Percentiles rank a stretch among this genome's conserved stretches.
Conservation (phyloP, 2,797 vertebrate genomes). For the Hypotaenidia philippensis region DNA sequence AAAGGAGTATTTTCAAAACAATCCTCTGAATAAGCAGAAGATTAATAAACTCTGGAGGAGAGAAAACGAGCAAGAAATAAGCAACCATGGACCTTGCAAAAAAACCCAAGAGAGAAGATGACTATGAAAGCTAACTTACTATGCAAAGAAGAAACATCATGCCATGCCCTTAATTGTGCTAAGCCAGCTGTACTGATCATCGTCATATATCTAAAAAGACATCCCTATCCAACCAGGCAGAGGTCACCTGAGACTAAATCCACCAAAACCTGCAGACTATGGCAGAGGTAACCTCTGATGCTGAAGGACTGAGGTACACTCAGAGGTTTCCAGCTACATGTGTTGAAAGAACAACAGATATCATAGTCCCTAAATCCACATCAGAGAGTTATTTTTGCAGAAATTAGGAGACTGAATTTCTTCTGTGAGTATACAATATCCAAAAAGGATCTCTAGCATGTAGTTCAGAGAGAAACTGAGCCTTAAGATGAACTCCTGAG, state of each 20-base stretch:
- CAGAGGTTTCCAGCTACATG: neutral
- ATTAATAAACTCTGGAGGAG: accelerated
- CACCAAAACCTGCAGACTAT: neutral
- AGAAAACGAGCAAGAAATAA: neutral
- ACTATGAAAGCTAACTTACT: neutral
- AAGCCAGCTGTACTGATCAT: neutral
- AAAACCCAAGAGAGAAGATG: neutral
- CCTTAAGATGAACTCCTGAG: neutral
- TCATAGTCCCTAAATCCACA: neutral
- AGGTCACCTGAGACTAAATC: neutral
- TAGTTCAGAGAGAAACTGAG: neutral
- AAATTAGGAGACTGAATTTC: neutral
- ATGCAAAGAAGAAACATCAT: neutral
- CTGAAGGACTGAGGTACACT: neutral
- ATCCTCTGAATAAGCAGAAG: neutral
- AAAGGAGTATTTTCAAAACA: neutral
- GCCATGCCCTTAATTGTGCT: neutral
- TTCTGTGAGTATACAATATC: neutral
- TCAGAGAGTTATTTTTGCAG: neutral
- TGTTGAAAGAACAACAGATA: neutral
- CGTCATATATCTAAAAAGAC: neutral
- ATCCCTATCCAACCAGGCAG: neutral
- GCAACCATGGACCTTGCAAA: neutral
- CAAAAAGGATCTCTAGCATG: neutral
- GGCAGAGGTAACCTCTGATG: neutral